These are phyloP conservation scores for Scatophagus argus DNA, from an alignment of 2,113 vertebrate genomes.

Conservation along the genomic window DNA sequence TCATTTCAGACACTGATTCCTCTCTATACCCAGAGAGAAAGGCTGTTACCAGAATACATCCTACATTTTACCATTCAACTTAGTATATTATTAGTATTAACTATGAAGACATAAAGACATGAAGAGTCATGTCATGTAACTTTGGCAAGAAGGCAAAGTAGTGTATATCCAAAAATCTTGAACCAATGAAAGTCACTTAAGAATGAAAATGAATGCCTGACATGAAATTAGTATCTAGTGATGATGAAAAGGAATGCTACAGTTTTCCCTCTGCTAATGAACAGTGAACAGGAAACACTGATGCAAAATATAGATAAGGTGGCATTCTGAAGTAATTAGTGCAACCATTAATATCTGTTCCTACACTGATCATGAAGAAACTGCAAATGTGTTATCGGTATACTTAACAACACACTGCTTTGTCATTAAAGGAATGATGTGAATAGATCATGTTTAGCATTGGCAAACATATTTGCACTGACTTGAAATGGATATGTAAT, in stretches of 20 bases:
- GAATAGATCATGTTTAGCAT: neutral
- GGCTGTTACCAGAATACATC: neutral
- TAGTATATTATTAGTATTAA: too few species aligned
- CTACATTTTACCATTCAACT: neutral
- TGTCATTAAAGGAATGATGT: neutral
- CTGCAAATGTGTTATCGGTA: neutral
- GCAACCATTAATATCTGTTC: neutral
- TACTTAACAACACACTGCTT: neutral
- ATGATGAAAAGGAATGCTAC: neutral
- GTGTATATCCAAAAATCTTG: neutral
- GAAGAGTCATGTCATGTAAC: neutral
- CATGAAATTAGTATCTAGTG: neutral
- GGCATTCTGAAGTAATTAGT: neutral
- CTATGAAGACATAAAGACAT: neutral
- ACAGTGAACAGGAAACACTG: neutral
- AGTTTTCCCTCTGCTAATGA: neutral
- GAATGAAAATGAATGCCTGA: neutral
- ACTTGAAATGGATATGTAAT: conserved; percentile 1
- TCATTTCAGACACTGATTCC: neutral
- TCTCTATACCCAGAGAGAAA: neutral
- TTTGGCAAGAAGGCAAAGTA: neutral
- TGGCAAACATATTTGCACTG: neutral
- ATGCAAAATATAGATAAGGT: neutral
- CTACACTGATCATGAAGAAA: neutral
- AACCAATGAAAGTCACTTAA: neutral